Percentiles rank a stretch among this genome's conserved stretches.
These are phyloP conservation scores for Orestias chungarensis DNA, from an alignment of 2,797 vertebrate genomes.

Conservation along the genomic window DNA sequence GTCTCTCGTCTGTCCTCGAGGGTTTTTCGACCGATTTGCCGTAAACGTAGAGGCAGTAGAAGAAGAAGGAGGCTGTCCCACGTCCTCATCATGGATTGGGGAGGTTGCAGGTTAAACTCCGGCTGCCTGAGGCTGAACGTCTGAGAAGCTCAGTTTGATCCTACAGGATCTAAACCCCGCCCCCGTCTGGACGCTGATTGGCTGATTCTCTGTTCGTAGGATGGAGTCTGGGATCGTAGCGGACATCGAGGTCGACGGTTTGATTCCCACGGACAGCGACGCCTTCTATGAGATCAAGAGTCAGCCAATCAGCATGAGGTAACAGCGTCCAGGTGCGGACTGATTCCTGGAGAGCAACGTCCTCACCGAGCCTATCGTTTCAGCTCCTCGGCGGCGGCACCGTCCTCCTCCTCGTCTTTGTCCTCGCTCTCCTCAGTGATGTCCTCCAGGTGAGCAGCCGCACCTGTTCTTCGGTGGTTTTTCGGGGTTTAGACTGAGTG, in stretches of 20 bases:
- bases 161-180: too few species aligned
- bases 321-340: background rate
- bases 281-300: constrained; percentile 90
- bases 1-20: too few species aligned
- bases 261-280: constrained; percentile 78
- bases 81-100: too few species aligned
- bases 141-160: too few species aligned
- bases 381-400: constrained; percentile 35
- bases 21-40: too few species aligned
- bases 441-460: constrained; percentile 60
- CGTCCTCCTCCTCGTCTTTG: constrained; percentile 19
- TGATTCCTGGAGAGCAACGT: background rate
- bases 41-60: too few species aligned
- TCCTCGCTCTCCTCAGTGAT: constrained; percentile 53
- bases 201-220: constrained; percentile 53
- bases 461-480: background rate
- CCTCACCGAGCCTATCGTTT: background rate
- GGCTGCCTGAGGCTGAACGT: background rate
- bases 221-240: constrained; percentile 90
- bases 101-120: too few species aligned
- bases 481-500: background rate
- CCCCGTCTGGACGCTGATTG: too few species aligned
- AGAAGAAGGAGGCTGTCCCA: too few species aligned
- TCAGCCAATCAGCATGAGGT: constrained; percentile 83
- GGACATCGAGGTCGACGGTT: constrained; percentile 86